Evolutionary conservation across 2,113 vertebrate species (phyloP).

Genomic region (Callochromis pleurospilus): DNA sequence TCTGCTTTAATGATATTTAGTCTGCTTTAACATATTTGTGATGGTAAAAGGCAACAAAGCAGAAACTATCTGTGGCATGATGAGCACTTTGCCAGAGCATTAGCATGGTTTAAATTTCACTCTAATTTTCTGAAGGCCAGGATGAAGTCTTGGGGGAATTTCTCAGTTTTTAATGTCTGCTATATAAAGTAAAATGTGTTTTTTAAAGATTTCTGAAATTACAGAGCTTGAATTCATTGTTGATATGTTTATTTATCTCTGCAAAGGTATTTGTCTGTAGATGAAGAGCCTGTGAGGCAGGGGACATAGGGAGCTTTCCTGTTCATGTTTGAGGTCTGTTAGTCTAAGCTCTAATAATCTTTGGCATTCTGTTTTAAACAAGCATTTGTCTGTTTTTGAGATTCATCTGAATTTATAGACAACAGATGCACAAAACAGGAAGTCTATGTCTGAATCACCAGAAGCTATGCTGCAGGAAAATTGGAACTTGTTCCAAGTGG

Average conservation of each 20-base stretch:
- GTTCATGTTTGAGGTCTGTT: too few relatives aligned
- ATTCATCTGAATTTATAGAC: background rate
- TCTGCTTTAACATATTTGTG: background rate
- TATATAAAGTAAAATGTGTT: background rate
- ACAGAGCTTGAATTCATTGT: background rate
- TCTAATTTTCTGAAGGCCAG: background rate
- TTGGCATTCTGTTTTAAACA: too few relatives aligned
- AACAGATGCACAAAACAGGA: background rate
- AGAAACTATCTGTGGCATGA: background rate
- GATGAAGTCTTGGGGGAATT: background rate
- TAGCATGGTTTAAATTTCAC: background rate
- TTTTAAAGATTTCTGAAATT: background rate
- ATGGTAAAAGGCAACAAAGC: background rate
- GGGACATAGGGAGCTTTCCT: too few relatives aligned
- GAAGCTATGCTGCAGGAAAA: background rate
- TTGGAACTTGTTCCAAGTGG: background rate
- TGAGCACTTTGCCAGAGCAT: background rate
- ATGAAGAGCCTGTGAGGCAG: background rate
- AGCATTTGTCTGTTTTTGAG: background rate
- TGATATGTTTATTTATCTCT: background rate
- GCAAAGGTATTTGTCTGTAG: background rate
- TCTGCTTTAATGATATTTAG: background rate
- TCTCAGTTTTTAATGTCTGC: background rate
- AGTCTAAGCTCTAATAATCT: too few relatives aligned
- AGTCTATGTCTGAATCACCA: background rate